phyloP scores from a whole-genome alignment of 2,113 vertebrate genomes.

The Apodemus sylvaticus region DNA sequence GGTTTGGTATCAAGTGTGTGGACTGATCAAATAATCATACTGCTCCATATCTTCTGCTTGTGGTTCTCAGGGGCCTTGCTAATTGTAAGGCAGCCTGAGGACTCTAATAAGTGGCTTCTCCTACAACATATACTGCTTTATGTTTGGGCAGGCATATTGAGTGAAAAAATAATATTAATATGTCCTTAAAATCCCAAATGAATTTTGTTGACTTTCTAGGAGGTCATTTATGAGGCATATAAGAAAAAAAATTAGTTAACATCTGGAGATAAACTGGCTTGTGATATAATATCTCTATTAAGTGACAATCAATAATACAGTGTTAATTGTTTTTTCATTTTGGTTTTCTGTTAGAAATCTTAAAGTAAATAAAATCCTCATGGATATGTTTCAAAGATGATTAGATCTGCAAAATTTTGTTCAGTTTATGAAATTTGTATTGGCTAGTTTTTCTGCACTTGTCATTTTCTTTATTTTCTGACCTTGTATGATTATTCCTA shows the following conservation, averaged over 20 bases:
- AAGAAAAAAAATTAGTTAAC: constrained; percentile 29
- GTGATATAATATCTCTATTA: constrained; percentile 31
- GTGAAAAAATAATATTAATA: constrained; percentile 64
- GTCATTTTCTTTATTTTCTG: not conserved
- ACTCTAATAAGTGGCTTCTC: constrained; percentile 45
- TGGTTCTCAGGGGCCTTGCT: constrained; percentile 40
- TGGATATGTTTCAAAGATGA: constrained; percentile 49
- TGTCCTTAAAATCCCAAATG: constrained; percentile 22
- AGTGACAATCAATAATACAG: constrained; percentile 21
- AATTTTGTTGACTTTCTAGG: constrained; percentile 56
- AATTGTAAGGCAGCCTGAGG: constrained; percentile 43
- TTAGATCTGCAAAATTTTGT: not conserved
- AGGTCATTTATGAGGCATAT: constrained; percentile 43
- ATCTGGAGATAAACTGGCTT: constrained; percentile 26
- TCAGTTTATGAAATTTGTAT: constrained; percentile 15
- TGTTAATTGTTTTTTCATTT: constrained; percentile 55
- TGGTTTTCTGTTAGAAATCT: constrained; percentile 31
- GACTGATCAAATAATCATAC: not conserved
- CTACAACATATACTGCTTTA: constrained; percentile 47
- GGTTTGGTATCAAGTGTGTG: constrained; percentile 47
- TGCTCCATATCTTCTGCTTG: not conserved
- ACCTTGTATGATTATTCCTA: not conserved
- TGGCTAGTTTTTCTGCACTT: not conserved
- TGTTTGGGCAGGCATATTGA: not conserved
- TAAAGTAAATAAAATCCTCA: constrained; percentile 20